Evolutionary conservation across 2,888 invertebrate genomes (phyloP).

Genomic region (Lacanobia wlatinum): DNA sequence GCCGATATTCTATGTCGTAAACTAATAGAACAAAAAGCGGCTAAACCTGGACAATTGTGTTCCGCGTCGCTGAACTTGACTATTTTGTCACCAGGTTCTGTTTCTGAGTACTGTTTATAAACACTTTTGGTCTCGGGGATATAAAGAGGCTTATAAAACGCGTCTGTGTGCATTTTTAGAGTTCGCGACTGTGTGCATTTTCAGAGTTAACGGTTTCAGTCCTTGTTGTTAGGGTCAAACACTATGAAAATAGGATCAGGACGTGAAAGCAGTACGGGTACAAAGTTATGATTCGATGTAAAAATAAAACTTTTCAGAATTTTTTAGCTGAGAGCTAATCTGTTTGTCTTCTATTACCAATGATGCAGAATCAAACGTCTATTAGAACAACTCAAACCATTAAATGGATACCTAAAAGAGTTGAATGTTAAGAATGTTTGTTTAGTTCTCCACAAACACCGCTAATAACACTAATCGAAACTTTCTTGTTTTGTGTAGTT

Average conservation of each 20-base stretch:
- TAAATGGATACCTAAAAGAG: neutral
- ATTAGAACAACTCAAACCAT: neutral
- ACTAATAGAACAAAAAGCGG: neutral
- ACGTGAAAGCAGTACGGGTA: neutral
- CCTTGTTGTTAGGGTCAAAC: neutral
- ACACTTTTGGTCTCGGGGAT: conserved; percentile 1
- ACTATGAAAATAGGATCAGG: neutral
- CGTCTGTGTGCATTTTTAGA: too few relatives aligned
- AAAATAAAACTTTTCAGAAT: too few relatives aligned
- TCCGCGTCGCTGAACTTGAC: neutral
- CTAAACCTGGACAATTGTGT: conserved; percentile 35
- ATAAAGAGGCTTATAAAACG: neutral
- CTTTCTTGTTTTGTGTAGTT: conserved; percentile 30
- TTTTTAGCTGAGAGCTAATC: too few relatives aligned
- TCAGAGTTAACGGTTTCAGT: neutral
- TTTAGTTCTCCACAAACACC: conserved; percentile 14
- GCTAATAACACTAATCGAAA: conserved; percentile 18
- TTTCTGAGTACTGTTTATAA: conserved; percentile 21
- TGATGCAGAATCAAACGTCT: too few relatives aligned
- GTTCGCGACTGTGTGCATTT: too few relatives aligned
- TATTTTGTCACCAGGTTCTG: conserved; percentile 5
- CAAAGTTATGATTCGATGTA: too few relatives aligned
- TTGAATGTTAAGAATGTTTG: neutral
- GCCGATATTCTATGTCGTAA: neutral
- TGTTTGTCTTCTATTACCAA: too few relatives aligned